phyloP scores from a whole-genome alignment of 2,888 invertebrate genomes.

The Cosmorhoe ocellata region DNA sequence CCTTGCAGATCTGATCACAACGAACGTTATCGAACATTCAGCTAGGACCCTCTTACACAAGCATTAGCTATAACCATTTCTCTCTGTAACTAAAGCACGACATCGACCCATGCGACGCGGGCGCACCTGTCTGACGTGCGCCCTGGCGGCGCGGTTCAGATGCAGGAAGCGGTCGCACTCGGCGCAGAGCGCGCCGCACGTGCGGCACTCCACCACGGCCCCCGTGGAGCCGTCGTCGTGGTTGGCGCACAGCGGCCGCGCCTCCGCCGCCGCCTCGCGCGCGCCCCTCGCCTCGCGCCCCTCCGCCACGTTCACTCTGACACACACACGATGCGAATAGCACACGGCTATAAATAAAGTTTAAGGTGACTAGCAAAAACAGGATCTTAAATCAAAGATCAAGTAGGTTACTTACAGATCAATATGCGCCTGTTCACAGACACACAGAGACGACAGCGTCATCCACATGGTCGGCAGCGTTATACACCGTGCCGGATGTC shows the following conservation, averaged over 20 bases:
- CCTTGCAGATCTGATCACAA: conserved; percentile 90
- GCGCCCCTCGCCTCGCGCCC: conserved; percentile 36
- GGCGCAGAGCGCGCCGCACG: conserved; percentile 95
- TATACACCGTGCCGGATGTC: conserved; percentile 90
- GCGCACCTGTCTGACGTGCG: conserved; percentile 90
- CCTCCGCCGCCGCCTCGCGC: conserved; percentile 48
- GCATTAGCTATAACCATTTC: too few species aligned
- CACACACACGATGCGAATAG: too few species aligned
- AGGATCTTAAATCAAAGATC: too few species aligned
- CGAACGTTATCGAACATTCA: too few species aligned
- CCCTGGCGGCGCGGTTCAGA: conserved; percentile 92
- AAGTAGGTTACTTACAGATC: conserved; percentile 75
- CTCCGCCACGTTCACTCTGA: conserved; percentile 34
- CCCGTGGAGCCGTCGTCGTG: conserved; percentile 97
- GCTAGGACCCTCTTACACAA: too few species aligned
- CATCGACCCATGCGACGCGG: too few species aligned
- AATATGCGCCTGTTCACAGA: conserved; percentile 95
- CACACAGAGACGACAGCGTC: conserved; percentile 95
- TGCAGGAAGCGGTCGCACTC: conserved; percentile 98
- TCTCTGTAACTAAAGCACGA: too few species aligned
- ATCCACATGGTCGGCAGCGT: conserved; percentile 94
- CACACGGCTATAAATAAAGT: too few species aligned
- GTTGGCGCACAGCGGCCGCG: conserved; percentile 94
- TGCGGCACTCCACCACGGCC: conserved; percentile 95
- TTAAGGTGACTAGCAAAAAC: too few species aligned